Conservation (phyloP, 1,140 invertebrate species). For the Drosophila burlai region DNA sequence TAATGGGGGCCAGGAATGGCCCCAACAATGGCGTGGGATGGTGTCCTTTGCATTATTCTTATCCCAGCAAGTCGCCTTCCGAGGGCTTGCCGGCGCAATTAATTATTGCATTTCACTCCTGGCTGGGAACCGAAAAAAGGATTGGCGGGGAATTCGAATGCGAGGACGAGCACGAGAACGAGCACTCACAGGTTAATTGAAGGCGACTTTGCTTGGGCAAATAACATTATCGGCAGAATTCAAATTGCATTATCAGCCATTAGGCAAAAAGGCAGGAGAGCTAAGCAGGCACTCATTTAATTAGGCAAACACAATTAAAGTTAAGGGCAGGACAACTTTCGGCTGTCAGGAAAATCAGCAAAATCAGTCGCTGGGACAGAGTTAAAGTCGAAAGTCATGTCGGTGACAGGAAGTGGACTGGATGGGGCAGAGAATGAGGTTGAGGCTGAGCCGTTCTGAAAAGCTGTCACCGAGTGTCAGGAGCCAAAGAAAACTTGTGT, state of each 20-base stretch:
- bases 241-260: slow-evolving; percentile 72
- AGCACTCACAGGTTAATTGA: slow-evolving; percentile 53
- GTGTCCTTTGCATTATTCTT: slow-evolving; percentile 41
- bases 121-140: slow-evolving; percentile 12
- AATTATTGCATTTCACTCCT: slow-evolving; percentile 45
- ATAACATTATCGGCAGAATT: slow-evolving; percentile 67
- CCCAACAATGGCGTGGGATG: slow-evolving; percentile 16
- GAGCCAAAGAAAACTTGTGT: slow-evolving; percentile 44
- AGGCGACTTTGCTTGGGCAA: slow-evolving; percentile 41
- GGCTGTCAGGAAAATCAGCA: slow-evolving; percentile 25
- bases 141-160: slow-evolving; percentile 19
- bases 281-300: slow-evolving; percentile 48
- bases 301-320: slow-evolving; percentile 51
- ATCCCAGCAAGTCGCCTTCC: slow-evolving; percentile 5
- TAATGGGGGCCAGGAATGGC: slow-evolving; percentile 33
- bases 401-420: slow-evolving; percentile 22
- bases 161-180: slow-evolving; percentile 2
- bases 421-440: not conserved
- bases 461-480: slow-evolving; percentile 71
- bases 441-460: slow-evolving; percentile 10
- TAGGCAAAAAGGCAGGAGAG: slow-evolving; percentile 42
- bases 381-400: slow-evolving; percentile 49
- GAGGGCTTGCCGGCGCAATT: slow-evolving; percentile 46
- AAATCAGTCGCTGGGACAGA: slow-evolving; percentile 37
- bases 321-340: slow-evolving; percentile 22